phyloP scores from a whole-genome alignment of 1,140 invertebrate genomes.

The Drosophila lowei region DNA sequence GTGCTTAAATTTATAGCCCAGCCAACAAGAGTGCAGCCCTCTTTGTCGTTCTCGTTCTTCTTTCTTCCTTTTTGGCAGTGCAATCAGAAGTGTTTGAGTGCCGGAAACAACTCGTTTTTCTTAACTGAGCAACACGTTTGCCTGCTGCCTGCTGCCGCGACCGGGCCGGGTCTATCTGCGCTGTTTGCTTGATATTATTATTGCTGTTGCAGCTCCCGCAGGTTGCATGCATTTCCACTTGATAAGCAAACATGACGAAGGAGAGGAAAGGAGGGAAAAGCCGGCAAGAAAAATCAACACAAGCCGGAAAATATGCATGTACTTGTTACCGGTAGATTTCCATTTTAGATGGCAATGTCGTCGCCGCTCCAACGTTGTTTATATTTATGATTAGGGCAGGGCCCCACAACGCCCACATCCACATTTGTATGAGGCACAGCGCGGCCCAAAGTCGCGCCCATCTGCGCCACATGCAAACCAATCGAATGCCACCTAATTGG shows the following conservation, averaged over 20 bases:
- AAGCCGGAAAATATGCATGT: conserved; percentile 72
- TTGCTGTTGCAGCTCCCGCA: conserved; percentile 36
- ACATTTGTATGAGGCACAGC: neutral
- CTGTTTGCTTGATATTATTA: conserved; percentile 37
- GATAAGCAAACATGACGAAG: conserved; percentile 67
- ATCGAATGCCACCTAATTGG: conserved; percentile 74
- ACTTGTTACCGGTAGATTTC: conserved; percentile 74
- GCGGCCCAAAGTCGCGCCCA: conserved; percentile 11
- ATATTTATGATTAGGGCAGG: conserved; percentile 66
- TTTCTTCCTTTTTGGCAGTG: conserved; percentile 24
- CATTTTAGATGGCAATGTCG: conserved; percentile 69
- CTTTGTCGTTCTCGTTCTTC: neutral
- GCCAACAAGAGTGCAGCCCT: conserved; percentile 41
- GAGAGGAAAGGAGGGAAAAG: neutral
- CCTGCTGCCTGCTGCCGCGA: conserved; percentile 25
- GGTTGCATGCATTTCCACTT: conserved; percentile 68
- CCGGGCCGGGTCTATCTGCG: conserved; percentile 37
- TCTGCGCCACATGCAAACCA: conserved; percentile 43
- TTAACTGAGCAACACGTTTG: conserved; percentile 66
- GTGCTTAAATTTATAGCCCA: conserved; percentile 65
- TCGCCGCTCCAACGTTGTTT: conserved; percentile 37
- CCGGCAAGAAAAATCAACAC: conserved; percentile 64
- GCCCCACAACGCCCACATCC: neutral
- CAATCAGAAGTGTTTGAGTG: conserved; percentile 76
- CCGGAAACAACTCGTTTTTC: conserved; percentile 77